Evolutionary conservation across 2,797 vertebrate species (phyloP).

Genomic region (Sylvilagus floridanus): DNA sequence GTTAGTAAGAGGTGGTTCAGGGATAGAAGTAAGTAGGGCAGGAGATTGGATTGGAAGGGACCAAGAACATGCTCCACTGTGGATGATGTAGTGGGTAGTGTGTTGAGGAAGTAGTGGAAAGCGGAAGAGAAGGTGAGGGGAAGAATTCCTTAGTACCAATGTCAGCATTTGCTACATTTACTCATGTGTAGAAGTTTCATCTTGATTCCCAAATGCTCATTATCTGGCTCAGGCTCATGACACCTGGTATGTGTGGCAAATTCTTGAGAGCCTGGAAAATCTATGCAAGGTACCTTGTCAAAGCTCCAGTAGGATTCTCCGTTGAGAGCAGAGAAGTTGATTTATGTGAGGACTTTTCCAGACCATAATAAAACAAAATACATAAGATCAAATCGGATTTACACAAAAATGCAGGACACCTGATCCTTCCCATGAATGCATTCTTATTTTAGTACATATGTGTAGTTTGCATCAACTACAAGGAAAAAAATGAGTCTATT

Average conservation of each 20-base stretch:
- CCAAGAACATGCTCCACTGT: neutral
- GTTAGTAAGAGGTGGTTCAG: neutral
- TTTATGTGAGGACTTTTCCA: neutral
- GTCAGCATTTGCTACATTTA: neutral
- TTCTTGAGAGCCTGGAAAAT: slow-evolving; percentile 10
- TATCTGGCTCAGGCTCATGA: neutral
- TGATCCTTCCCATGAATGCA: neutral
- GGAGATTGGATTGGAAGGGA: neutral
- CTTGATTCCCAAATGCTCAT: neutral
- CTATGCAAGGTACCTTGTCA: neutral
- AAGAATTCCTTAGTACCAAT: neutral
- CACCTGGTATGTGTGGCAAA: neutral
- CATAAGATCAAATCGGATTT: neutral
- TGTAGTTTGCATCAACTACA: neutral
- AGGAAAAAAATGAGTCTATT: neutral
- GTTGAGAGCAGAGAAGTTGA: neutral
- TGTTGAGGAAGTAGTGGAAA: neutral
- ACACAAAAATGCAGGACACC: neutral
- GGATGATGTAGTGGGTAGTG: too few species aligned
- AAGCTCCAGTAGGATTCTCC: neutral
- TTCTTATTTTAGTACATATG: neutral
- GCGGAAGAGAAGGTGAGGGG: neutral
- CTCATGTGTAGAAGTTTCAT: neutral
- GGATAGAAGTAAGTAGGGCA: neutral
- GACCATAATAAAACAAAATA: neutral